Evolutionary conservation across 2,888 invertebrate species (phyloP), one percentile per base, ranked within the genome.

Genomic region (Agelastica alni): DNA sequence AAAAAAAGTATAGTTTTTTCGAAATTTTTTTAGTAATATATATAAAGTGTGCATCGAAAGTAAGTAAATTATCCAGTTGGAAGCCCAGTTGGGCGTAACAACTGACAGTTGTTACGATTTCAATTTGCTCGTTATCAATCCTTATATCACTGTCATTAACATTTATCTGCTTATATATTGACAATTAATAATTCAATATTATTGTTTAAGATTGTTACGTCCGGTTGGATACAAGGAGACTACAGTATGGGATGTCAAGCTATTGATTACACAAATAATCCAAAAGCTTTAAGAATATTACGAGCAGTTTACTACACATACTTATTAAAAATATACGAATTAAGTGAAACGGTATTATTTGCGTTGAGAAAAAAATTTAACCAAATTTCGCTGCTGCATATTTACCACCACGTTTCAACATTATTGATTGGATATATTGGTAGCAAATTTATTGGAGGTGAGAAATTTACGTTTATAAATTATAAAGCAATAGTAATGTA

Each of bases 271-370:
- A 86, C 88, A 0, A 77, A 80, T 66, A 80, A 83, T 59, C 82
- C 85, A 2, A 51, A 60, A 37, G 81, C 87, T 1, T 46, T 88
- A 10, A 28, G 4, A 28, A 5, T 43, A 30, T 9, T 16, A 6
- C n/a, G 30, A 30, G 44, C 43, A 4, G 39, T 39, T 6, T 20
- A 28, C 17, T 41, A 28, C 5, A 14, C 7, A 26, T 39, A 17
- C 34, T 20, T 41, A 14, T 26, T 22, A 12, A 36, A 48, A 39
- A 37, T 12, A 14, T 42, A 42, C 16, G 90, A 90, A 70, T 74
- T 90, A 1, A 63, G 81, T 0, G 90, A 90, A 72, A 90, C 90
- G 0, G 70, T 83, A 2, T 85, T 89, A 71, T 90, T 90, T 68
- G 76, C 88, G 10, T 70, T 90, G 62, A 80, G 89, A 56, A 88